Percentiles rank a stretch among this genome's conserved stretches.
These are phyloP conservation scores for Parnassius mnemosyne DNA, from an alignment of 2,888 invertebrate genomes.

Conservation along the genomic window DNA sequence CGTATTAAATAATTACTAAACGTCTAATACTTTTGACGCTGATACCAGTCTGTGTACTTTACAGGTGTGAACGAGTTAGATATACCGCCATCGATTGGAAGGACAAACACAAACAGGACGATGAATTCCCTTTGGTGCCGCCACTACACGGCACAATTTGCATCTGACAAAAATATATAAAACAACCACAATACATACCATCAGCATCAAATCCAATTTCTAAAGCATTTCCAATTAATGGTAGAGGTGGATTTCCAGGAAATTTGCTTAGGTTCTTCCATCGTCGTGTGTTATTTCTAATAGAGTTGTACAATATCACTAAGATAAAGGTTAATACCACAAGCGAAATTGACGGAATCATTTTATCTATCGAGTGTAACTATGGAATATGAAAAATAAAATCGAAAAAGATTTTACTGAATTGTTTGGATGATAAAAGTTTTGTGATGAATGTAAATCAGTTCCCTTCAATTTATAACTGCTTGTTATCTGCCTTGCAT, in stretches of 20 bases:
- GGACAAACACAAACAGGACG: too few species aligned
- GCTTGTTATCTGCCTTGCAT: conserved; percentile 12
- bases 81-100: too few species aligned
- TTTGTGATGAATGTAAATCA: conserved; percentile 5
- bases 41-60: too few species aligned
- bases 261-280: conserved; percentile 43
- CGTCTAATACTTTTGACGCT: too few species aligned
- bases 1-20: too few species aligned
- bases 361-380: conserved; percentile 12
- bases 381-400: too few species aligned
- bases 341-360: conserved; percentile 34
- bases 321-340: conserved; percentile 34
- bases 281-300: conserved; percentile 32
- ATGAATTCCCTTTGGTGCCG: too few species aligned
- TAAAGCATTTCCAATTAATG: conserved; percentile 53
- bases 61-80: too few species aligned
- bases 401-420: too few species aligned
- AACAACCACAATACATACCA: conserved; percentile 36
- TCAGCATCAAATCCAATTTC: conserved; percentile 50
- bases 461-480: conserved; percentile 15
- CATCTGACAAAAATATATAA: too few species aligned
- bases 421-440: background rate
- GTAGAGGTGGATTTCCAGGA: conserved; percentile 46
- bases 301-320: conserved; percentile 32
- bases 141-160: too few species aligned